Percentiles rank a stretch among this genome's conserved stretches.
Evolutionary conservation across 2,888 invertebrate genomes (phyloP).

Genomic region (Malthinus flaveolus): DNA sequence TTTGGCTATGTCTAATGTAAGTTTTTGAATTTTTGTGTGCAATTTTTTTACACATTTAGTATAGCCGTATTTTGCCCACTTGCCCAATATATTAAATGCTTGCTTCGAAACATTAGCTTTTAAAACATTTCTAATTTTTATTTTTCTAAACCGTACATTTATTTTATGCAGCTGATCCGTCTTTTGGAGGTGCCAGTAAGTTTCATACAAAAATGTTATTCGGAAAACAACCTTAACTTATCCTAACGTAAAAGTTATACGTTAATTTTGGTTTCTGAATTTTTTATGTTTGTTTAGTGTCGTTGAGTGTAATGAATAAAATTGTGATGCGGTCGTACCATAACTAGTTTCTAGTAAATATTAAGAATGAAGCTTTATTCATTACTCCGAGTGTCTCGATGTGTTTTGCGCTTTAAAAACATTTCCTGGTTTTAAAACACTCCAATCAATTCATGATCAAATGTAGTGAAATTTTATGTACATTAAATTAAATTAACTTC

Average conservation of each 20-base stretch:
- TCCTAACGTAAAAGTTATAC: background rate
- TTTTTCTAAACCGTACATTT: constrained; percentile 12
- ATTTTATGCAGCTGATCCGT: constrained; percentile 52
- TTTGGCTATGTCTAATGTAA: constrained; percentile 48
- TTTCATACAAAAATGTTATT: constrained; percentile 37
- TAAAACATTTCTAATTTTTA: background rate
- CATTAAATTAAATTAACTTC: too few relatives aligned
- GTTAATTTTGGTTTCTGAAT: background rate
- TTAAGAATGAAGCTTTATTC: too few relatives aligned
- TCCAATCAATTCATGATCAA: too few relatives aligned
- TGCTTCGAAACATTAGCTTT: background rate
- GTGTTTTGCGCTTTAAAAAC: too few relatives aligned
- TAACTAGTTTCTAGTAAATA: too few relatives aligned
- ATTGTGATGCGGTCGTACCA: too few relatives aligned
- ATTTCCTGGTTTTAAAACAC: too few relatives aligned
- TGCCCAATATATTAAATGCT: constrained; percentile 19
- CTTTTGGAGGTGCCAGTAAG: constrained; percentile 65
- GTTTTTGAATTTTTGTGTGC: constrained; percentile 46
- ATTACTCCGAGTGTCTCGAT: too few relatives aligned
- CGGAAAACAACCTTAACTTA: background rate
- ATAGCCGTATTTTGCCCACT: constrained; percentile 32
- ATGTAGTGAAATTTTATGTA: too few relatives aligned
- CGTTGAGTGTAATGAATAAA: too few relatives aligned
- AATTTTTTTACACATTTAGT: constrained; percentile 43
- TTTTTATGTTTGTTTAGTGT: constrained; percentile 1